Base-by-base conservation (phyloP, 2,888 invertebrate genomes). In the Slavum lentiscoides region DNA sequence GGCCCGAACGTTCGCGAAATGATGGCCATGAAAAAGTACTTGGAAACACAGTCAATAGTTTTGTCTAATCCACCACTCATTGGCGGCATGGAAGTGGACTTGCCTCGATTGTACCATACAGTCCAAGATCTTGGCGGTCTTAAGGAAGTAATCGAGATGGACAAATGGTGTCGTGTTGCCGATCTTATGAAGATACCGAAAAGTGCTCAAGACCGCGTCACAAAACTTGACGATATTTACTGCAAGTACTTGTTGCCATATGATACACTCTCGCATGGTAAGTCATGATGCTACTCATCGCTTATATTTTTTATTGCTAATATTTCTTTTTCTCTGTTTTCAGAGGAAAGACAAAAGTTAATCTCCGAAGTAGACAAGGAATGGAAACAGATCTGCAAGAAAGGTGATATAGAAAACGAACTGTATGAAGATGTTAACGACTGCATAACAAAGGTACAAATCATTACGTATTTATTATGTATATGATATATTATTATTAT, bases 201-300 rank as follows among this genome's bases (percentile, higher is more conserved):
- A 87, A 89, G 91, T 13, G 91, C 92, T 0, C 92, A 93, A 85
- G 93, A 94, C 84, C 90, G 94, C 68, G 92, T 92, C 2, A 92
- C 92, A 3, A 94, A 94, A 85, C 87, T 97, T 11, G 96, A 97
- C 85, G 92, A 93, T 83, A 92, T 96, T 64, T 97, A 97, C 86
- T 93, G 95, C 86, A 95, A 95, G 89, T 95, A 94, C 86, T 88
- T 97, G 68, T 87, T 97, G 83, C 94, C 96, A 0, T 97, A 96
- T 85, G 95, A 95, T 84, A 93, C 94, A 0, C 87, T 97, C 6
- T 92, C 94, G 0, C 90, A 89, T 83, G 89, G 92, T 92, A 86
- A 87, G 87, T 67, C 30, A 11, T 23, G 61, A 1, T 21, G 23
- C 13, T 55, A 55, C 53, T 5, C 2, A 6, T 55, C 5, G 0